Base-by-base conservation (phyloP, 2,888 invertebrate genomes). In the Chymomyza caudatula region DNA sequence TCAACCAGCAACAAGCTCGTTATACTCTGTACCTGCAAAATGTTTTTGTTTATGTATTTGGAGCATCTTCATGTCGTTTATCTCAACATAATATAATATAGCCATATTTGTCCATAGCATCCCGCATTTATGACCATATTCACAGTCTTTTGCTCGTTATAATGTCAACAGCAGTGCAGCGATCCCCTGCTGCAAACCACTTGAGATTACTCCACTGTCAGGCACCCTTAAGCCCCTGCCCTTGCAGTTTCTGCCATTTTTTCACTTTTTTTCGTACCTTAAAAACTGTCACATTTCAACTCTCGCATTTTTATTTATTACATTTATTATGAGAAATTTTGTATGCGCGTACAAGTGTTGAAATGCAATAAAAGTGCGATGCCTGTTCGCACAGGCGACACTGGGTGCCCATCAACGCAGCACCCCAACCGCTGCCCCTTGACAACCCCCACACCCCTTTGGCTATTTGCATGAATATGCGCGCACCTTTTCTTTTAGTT, bases 301-400 rank as follows among this genome's bases (percentile, higher is more conserved):
- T 86, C 83, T 86, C 77, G 69, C 83, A 79, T 77, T 86, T 86
- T 81, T 81, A 81, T 81, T 81, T 81, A 81, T 81, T 81, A 81
- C 87, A 81, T 81, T 81, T 86, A 87, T 81, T 81, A 81, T 81
- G 85, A 85, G 85, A 87, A 86, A 83, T 85, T 81, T 74, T 76
- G 80, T 86, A 87, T 79, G 80, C 80, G 83, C 68, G 70, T 78
- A 78, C 83, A 85, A 81, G 86, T 81, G 80, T 81, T 81, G 80
- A 81, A 81, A 81, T 86, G 87, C 80, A 86, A 81, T 81, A 81
- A 81, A 81, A 86, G 84, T 85, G 87, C 85, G 83, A 82, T 82
- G 80, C 83, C 80, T 73, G 71, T 60, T 76, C 59, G 63, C 60
- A 37, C 60, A 43, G 25, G 19, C 49, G 63, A 60, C 60, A 17